Conservation (phyloP, 2,888 invertebrate genomes). For the Drosophila anomalipes region DNA sequence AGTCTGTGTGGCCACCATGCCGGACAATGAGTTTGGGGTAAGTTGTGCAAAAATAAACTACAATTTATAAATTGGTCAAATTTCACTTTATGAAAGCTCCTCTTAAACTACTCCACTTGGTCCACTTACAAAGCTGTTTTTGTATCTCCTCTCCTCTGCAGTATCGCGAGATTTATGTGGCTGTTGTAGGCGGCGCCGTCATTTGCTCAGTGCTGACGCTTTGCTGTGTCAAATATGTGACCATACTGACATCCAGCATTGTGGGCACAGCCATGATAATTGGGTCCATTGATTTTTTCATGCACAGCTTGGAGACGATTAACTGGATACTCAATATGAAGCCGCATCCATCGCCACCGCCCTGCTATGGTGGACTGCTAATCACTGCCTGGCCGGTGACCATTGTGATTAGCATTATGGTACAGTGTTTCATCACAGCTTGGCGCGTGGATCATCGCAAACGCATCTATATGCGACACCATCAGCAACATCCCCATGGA, state of each 20-base stretch:
- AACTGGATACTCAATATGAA: slow-evolving; percentile 85
- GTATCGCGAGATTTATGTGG: slow-evolving; percentile 85
- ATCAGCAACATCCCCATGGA: slow-evolving; percentile 64
- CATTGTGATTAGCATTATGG: slow-evolving; percentile 84
- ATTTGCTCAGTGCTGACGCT: slow-evolving; percentile 85
- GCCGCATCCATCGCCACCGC: slow-evolving; percentile 84
- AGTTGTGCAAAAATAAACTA: slow-evolving; percentile 38
- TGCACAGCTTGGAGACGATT: slow-evolving; percentile 84
- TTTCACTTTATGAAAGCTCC: neutral
- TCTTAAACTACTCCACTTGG: neutral
- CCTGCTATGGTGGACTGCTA: slow-evolving; percentile 85
- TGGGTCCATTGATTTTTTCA: slow-evolving; percentile 84
- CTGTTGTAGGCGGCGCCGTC: slow-evolving; percentile 85
- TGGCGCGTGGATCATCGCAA: slow-evolving; percentile 85
- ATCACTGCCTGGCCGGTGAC: slow-evolving; percentile 85
- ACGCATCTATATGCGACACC: slow-evolving; percentile 80
- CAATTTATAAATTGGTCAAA: neutral
- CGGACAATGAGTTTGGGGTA: slow-evolving; percentile 85
- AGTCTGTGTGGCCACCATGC: slow-evolving; percentile 85
- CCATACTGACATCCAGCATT: slow-evolving; percentile 85
- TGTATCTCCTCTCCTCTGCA: slow-evolving; percentile 30
- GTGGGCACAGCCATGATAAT: slow-evolving; percentile 85
- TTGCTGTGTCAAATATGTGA: slow-evolving; percentile 85
- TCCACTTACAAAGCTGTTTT: neutral
- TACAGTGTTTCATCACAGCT: slow-evolving; percentile 85